Base-by-base conservation (phyloP, 2,888 invertebrate species). In the Microchrysa polita region DNA sequence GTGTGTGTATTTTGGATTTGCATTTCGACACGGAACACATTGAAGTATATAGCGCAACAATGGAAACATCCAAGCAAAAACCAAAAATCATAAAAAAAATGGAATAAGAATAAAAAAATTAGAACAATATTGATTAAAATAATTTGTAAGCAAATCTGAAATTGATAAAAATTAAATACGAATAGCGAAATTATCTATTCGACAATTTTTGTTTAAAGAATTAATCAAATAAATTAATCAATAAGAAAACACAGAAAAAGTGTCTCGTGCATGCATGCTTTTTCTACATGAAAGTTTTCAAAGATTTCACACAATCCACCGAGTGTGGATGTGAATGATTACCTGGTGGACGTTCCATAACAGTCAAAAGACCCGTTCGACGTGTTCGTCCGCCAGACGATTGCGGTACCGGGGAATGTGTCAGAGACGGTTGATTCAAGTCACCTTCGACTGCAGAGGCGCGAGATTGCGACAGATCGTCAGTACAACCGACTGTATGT, bases 271-370 rank as follows among this genome's bases (percentile, higher is more conserved):
- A 74, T 34, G 65, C 75, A 73, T 65, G 63, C 48, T 65, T 63
- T 72, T 23, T 40, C 4, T 34, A 34, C 27, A 34, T 34, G 27
- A 7, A 34, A 34, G 7, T 5, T 34, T 34, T 34, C 7, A 34
- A 34, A 48, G 48, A 42, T 40, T 61, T 42, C 72, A 63, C 75
- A 34, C 2, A 7, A 34, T 34, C n/a, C n/a, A 34, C 7, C 27
- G 27, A 7, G 27, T 7, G n/a, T 48, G 12, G 5, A n/a, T 48
- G 4, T 2, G 10, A 48, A 34, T 73, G 80, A 85, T 84, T 86
- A 95, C 95, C 95, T 84, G 95, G 95, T 18, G 93, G 93, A 77
- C 94, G 86, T 82, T 95, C 95, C 80, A 93, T 94, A 27, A 95
- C 96, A 0, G 95, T 94, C 40, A 93, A 87, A 12, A 96, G 87